Evolutionary conservation across 2,113 vertebrate genomes (phyloP).

Genomic region (Lophochroa leadbeateri): DNA sequence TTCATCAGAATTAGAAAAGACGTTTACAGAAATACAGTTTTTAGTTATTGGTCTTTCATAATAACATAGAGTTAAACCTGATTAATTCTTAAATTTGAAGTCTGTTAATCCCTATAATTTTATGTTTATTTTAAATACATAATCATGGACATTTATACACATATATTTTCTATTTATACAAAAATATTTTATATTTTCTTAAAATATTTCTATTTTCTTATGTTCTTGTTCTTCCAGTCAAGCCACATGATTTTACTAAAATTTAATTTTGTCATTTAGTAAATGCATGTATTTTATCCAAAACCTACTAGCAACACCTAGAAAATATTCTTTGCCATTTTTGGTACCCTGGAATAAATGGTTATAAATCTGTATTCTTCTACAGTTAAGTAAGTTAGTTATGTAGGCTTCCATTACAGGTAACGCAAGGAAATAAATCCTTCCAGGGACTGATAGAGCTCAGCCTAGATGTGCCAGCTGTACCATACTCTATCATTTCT

Average conservation of each 20-base stretch:
- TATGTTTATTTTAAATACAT: background rate
- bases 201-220: background rate
- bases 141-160: background rate
- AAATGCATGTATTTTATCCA: background rate
- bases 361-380: background rate
- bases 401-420: background rate
- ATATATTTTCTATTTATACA: background rate
- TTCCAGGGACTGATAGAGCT: background rate
- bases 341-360: rapidly evolving
- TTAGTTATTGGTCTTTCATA: background rate
- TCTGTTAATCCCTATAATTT: background rate
- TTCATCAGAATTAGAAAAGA: background rate
- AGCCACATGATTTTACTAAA: background rate
- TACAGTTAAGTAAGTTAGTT: background rate
- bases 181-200: background rate
- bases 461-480: background rate
- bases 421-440: background rate
- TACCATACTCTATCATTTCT: background rate
- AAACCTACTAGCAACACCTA: background rate
- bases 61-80: background rate
- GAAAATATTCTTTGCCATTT: background rate
- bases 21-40: background rate
- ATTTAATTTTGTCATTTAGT: background rate
- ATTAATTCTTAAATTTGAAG: background rate
- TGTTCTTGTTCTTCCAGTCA: background rate